Base-by-base conservation (phyloP, 2,888 invertebrate species). In the Deilephila porcellus region DNA sequence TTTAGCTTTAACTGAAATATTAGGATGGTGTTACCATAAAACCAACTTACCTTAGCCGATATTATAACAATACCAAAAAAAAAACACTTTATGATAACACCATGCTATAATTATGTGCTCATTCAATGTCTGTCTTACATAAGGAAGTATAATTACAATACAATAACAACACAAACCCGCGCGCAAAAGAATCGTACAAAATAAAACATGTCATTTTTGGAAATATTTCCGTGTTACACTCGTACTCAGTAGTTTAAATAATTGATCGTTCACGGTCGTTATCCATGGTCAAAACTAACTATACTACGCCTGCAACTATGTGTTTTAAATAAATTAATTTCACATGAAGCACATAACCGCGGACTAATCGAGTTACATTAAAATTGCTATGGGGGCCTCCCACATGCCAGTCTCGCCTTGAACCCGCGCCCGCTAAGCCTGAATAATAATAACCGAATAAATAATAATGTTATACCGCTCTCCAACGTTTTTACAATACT, bases 401-500 rank as follows among this genome's bases (percentile, higher is more conserved):
- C 87, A 88, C 90, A 84, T 85, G 81, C 80, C 75, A 77, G 78
- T 74, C 60, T 88, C 73, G 81, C 92, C 92, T 93, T 92, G 93
- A 93, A 92, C 93, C 84, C 85, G 82, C 82, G 84, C 79, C 81
- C 80, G 82, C 84, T 79, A 83, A 83, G 83, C 81, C 85, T 85
- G 87, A 88, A 88, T 90, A 89, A 88, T 86, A 89, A 91, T 88
- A 86, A 85, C 81, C 79, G 71, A 76, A 78, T 74, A 77, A 78
- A 81, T 83, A 85, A 85, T 84, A 85, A 80, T 81, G 79, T 73
- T 70, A 75, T 70, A 75, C 60, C 73, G 76, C 75, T 71, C 32
- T 45, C 52, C 37, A 34, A 29, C 62, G 17, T 64, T 45, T 63
- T 56, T 53, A 52, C 62, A 45, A 8, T n/a, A 29, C 29, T 29